Conservation (phyloP, 1,140 invertebrate genomes). For the Steinernema feltiae region DNA sequence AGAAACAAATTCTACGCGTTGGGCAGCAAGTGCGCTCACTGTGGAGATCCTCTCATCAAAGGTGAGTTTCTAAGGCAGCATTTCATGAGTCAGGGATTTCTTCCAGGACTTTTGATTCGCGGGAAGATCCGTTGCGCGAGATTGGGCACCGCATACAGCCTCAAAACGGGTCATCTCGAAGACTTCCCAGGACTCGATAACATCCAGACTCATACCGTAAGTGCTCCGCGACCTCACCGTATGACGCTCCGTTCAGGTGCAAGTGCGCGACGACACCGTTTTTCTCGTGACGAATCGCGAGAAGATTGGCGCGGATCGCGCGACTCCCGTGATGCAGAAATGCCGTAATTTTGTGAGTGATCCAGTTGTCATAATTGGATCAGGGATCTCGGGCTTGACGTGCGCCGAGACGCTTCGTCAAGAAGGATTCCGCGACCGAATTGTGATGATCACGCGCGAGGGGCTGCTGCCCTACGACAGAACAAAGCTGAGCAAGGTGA, state of each 20-base stretch:
- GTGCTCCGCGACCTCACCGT: slow-evolving; percentile 46
- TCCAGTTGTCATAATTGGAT: slow-evolving; percentile 55
- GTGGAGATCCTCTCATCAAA: slow-evolving; percentile 66
- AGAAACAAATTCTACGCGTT: slow-evolving; percentile 18
- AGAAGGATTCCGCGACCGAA: slow-evolving; percentile 58
- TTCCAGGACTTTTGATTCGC: slow-evolving; percentile 67
- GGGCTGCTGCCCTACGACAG: slow-evolving; percentile 58
- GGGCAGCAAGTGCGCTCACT: slow-evolving; percentile 77
- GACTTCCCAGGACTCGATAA: slow-evolving; percentile 82
- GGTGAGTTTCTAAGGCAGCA: background rate
- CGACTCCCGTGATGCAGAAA: slow-evolving; percentile 41
- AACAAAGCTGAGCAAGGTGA: slow-evolving; percentile 18
- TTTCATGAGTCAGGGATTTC: background rate
- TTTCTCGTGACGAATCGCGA: slow-evolving; percentile 49
- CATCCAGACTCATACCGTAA: slow-evolving; percentile 72
- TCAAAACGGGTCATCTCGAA: slow-evolving; percentile 80
- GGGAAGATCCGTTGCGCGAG: slow-evolving; percentile 81
- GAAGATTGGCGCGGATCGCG: slow-evolving; percentile 40
- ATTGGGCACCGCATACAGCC: slow-evolving; percentile 89
- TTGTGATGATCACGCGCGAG: slow-evolving; percentile 58
- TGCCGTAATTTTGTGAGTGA: slow-evolving; percentile 37
- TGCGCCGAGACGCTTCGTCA: slow-evolving; percentile 60
- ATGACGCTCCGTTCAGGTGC: background rate
- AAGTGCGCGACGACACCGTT: slow-evolving; percentile 44
- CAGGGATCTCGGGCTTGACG: slow-evolving; percentile 42